Base-by-base conservation (phyloP, 2,888 invertebrate genomes). In the Podabrus alpinus region DNA sequence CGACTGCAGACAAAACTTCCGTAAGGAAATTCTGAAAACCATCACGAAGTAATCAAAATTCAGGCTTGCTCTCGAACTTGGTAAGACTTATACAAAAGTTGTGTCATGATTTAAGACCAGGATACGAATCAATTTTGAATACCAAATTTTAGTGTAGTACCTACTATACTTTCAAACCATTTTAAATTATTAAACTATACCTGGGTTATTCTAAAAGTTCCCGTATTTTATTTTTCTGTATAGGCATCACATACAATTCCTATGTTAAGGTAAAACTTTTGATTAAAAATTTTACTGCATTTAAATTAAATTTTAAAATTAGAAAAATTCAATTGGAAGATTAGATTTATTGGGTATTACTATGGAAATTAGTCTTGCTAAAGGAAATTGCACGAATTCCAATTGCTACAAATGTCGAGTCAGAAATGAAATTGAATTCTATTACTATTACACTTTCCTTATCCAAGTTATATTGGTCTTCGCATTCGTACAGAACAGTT, bases 261-360 rank as follows among this genome's bases (percentile, higher is more conserved):
- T 19, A 4, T 4, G 19, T 3, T 19, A 19, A 19, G 45, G n/a
- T n/a, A n/a, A 45, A n/a, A n/a, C 45, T 45, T 45, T 45, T 61
- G 61, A 64, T 64, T 21, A 64, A 64, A 19, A 64, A 64, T 19
- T 64, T 64, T 64, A n/a, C 62, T 21, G 62, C 62, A n/a, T 64
- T 64, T 64, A 64, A 64, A 64, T 64, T 64, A 64, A 19, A 64
- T 17, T 75, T 77, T 75, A 74, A 79, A 78, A 77, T 77, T 79
- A 81, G 83, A 82, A 64, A 83, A 83, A 83, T 83, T 83, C 82
- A 82, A 82, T 83, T 81, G 81, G 79, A 80, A 79, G 80, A 76
- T 77, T 79, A 81, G 83, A 83, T 83, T 83, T 83, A 83, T 82
- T 77, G 81, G 75, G 80, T 81, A 82, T 83, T 83, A 83, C 81